Percentiles rank a stretch among this genome's conserved stretches.
Conservation (phyloP, 2,797 vertebrate species). For the Syndactyla subalaris region DNA sequence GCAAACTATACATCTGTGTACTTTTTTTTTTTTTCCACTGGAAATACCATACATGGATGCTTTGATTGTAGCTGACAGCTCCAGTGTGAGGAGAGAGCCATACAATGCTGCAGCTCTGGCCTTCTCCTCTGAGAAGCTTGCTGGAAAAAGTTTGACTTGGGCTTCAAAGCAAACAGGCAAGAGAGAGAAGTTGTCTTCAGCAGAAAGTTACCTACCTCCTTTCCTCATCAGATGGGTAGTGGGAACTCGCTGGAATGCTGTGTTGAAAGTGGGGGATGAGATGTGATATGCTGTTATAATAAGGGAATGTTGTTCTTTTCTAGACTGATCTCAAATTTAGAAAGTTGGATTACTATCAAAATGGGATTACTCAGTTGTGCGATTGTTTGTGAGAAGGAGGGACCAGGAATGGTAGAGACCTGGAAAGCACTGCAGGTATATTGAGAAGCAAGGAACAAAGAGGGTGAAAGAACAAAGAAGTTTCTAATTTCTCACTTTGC, state of each 20-base stretch:
- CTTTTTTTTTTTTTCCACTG: conserved; percentile 66
- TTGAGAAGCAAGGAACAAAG: neutral
- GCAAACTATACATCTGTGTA: conserved; percentile 80
- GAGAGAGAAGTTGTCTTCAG: neutral
- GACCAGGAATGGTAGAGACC: neutral
- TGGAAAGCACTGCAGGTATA: neutral
- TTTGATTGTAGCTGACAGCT: conserved; percentile 59
- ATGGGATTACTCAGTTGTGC: neutral
- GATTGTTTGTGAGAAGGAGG: conserved; percentile 19
- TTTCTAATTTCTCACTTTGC: neutral
- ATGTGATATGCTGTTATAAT: conserved; percentile 60
- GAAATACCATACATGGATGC: conserved; percentile 67
- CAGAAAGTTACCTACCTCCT: conserved; percentile 32
- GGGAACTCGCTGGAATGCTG: conserved; percentile 33
- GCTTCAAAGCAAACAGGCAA: neutral
- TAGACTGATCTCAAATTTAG: conserved; percentile 54
- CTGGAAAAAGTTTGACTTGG: neutral
- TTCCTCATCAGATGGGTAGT: conserved; percentile 32
- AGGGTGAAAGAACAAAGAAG: neutral
- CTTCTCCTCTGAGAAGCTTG: neutral
- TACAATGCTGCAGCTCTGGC: neutral
- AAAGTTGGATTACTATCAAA: conserved; percentile 43
- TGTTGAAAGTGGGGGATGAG: conserved; percentile 65
- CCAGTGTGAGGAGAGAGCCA: conserved; percentile 25
- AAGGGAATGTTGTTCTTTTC: conserved; percentile 58